Evolutionary conservation across 2,113 vertebrate species (phyloP).

Genomic region (Haemorhous mexicanus): DNA sequence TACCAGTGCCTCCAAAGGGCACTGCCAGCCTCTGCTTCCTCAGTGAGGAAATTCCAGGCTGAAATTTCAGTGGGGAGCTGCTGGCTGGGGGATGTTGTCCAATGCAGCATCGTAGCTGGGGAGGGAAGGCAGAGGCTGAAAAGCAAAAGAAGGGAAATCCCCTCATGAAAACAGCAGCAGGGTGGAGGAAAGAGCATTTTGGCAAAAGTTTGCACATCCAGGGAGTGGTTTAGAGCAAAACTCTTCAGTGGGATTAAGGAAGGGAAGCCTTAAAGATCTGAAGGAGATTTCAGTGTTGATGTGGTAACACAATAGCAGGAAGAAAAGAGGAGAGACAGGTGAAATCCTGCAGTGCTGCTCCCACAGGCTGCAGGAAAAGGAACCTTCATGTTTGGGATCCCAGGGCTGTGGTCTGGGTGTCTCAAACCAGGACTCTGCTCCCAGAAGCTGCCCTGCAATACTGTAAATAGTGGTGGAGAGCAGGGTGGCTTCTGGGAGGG

Average conservation of each 20-base stretch:
- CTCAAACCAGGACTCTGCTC: background rate
- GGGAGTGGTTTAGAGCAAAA: background rate
- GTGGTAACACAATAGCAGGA: background rate
- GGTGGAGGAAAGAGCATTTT: background rate
- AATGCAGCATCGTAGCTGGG: accelerated
- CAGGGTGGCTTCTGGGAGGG: background rate
- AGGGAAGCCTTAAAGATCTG: background rate
- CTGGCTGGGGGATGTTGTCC: background rate
- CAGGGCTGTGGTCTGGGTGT: background rate
- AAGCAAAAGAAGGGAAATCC: background rate
- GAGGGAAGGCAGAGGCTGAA: background rate
- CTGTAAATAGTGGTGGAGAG: accelerated
- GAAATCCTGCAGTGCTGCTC: background rate
- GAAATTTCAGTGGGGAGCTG: background rate
- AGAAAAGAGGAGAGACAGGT: background rate
- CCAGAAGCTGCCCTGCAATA: background rate
- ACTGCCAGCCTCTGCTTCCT: background rate
- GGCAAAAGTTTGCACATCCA: background rate
- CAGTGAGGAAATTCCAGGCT: background rate
- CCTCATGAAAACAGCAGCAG: background rate
- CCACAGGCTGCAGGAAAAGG: background rate
- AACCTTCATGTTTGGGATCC: background rate
- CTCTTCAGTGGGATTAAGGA: background rate
- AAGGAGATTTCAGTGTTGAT: background rate
- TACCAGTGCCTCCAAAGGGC: background rate